Conservation (phyloP, 2,888 invertebrate species). For the Polydesmus complanatus region DNA sequence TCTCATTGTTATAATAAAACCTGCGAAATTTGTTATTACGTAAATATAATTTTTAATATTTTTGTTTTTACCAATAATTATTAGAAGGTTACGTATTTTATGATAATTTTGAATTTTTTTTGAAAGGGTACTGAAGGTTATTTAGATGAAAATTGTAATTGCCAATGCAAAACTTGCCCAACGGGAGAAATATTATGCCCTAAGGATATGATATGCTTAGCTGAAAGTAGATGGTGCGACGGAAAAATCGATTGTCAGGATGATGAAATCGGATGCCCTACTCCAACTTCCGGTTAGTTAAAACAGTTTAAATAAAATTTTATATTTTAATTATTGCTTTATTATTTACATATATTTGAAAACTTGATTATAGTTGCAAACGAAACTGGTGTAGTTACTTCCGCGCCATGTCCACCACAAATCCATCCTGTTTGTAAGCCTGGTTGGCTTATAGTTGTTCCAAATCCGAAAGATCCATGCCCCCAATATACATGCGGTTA, state of each 20-base stretch:
- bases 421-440: slow-evolving; percentile 3
- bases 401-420: slow-evolving; percentile 12
- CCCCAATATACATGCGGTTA: slow-evolving; percentile 23
- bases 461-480: slow-evolving; percentile 18
- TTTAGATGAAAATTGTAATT: slow-evolving; percentile 43
- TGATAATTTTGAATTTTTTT: neutral
- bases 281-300: no score
- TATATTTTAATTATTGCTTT: neutral
- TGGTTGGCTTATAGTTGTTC: slow-evolving; percentile 4
- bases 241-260: slow-evolving; percentile 67
- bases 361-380: no score
- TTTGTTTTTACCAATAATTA: no score
- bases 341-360: no score
- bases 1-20: slow-evolving; percentile 51
- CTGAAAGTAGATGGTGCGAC: slow-evolving; percentile 60
- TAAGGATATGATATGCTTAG: slow-evolving; percentile 57
- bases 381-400: no score
- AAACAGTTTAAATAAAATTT: neutral
- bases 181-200: slow-evolving; percentile 52
- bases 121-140: slow-evolving; percentile 8
- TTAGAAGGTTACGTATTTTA: neutral
- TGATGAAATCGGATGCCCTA: slow-evolving; percentile 54
- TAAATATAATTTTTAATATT: slow-evolving; percentile 16
- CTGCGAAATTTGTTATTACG: slow-evolving; percentile 46
- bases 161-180: slow-evolving; percentile 58